Percentiles rank a stretch among this genome's conserved stretches.
These are phyloP conservation scores for Callorhinus ursinus DNA, from an alignment of 2,113 vertebrate genomes.

Conservation along the genomic window DNA sequence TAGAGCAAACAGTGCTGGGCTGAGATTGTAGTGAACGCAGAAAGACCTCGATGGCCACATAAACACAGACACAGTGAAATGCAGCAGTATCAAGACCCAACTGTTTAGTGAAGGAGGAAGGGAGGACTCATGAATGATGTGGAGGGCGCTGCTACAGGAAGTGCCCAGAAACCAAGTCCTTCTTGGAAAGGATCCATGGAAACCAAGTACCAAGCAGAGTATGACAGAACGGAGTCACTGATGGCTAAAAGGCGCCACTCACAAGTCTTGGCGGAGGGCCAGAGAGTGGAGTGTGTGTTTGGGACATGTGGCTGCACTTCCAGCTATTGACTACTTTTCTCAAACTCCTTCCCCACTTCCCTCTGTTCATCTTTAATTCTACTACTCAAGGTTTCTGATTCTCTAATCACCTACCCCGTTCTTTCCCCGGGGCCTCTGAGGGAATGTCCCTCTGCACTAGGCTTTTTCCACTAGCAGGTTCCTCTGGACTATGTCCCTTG, in stretches of 20 bases:
- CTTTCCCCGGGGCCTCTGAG: background rate
- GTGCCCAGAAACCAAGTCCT: background rate
- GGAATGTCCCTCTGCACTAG: background rate
- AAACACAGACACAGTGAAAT: background rate
- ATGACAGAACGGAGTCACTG: background rate
- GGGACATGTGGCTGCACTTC: background rate
- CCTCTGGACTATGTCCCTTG: background rate
- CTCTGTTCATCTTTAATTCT: slow-evolving; percentile 3
- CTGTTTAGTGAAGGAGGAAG: background rate
- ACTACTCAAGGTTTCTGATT: background rate
- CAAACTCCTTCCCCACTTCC: background rate
- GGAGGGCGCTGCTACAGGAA: background rate
- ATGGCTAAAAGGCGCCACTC: background rate
- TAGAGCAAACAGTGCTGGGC: slow-evolving; percentile 16
- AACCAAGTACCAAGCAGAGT: background rate
- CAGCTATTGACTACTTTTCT: background rate
- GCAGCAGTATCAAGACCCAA: background rate
- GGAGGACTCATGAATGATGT: background rate
- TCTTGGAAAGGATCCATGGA: background rate
- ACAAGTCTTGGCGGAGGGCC: background rate
- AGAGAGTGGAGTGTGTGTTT: background rate
- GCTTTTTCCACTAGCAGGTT: background rate
- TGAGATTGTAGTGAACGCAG: background rate
- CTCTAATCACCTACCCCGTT: background rate
- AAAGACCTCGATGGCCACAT: background rate